A percentile compares a stretch with the other conserved stretches of the same genome.
These are phyloP conservation scores for Drosophila kanekoi DNA, from an alignment of 2,888 invertebrate species.

Conservation along the genomic window DNA sequence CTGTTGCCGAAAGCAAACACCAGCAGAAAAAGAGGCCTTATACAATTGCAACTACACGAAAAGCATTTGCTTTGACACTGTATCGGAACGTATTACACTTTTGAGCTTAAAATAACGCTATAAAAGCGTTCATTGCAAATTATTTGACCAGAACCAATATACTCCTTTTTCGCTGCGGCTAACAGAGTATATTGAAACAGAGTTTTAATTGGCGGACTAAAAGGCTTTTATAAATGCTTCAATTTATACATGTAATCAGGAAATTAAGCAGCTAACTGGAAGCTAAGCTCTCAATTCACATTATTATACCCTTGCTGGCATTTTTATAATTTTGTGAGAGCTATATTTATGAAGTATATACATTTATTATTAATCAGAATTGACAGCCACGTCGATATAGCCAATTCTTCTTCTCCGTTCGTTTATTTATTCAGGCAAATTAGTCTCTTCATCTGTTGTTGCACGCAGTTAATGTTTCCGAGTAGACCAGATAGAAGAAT, in stretches of 20 bases:
- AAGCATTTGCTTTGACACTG: neutral
- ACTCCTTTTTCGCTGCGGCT: accelerated
- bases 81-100: neutral
- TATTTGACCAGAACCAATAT: neutral
- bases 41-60: neutral
- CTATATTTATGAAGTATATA: neutral
- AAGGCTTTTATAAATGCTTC: slow-evolving; percentile 36
- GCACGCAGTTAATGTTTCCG: too few species aligned
- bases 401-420: neutral
- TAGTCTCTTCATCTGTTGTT: too few species aligned
- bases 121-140: neutral
- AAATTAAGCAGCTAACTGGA: slow-evolving; percentile 50
- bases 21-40: too few species aligned
- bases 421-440: neutral
- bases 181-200: slow-evolving; percentile 11
- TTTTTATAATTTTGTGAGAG: neutral
- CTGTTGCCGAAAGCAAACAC: neutral
- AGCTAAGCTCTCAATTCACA: slow-evolving; percentile 53
- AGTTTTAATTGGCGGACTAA: slow-evolving; percentile 42
- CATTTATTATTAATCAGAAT: neutral
- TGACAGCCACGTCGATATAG: neutral
- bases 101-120: too few species aligned
- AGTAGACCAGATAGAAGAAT: too few species aligned
- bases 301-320: slow-evolving; percentile 6
- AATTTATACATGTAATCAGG: slow-evolving; percentile 42